Evolutionary conservation across 1,140 invertebrate genomes (phyloP), one percentile per base, ranked within the genome.

Genomic region (Saxidomus purpurata): DNA sequence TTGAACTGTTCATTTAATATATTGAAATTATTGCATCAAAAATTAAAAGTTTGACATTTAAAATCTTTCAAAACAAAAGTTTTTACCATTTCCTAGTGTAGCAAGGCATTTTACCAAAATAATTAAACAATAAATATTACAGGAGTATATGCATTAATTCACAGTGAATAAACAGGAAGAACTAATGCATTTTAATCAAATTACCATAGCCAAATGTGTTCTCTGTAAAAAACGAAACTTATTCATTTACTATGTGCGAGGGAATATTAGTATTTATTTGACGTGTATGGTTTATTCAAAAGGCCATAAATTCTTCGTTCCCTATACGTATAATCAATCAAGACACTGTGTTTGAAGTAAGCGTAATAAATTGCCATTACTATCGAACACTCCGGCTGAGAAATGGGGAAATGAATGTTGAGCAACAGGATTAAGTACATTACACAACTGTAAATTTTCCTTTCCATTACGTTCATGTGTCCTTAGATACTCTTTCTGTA

Each of bases 241-340:
- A 38, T 2, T 40, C 15, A 8, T 31, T 71, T 38, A 71, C 34
- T 71, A 43, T 15, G 43, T 43, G 43, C 43, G 11, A 71, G 34
- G n/a, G 28, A 19, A 71, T 71, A 79, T 34, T 4, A 55, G 19
- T 19, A 55, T 52, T 85, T 52, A 74, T 74, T 6, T 36, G 47
- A 36, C 40, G 47, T 85, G 2, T 74, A 85, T 71, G 25, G 1
- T 55, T 47, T 74, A 49, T 85, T 74, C 34, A 74, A 85, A 34
- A 82, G 59, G 80, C n/a, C 38, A 61, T 82, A 61, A 36, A 63
- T 6, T 22, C 34, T 71, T 38, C n/a, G 25, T 71, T 67, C 61
- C 6, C 61, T 8, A 81, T 59, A 40, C 9, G 52, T 36, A 67
- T 67, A 38, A 71, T 71, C 67, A 71, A 71, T 71, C 67, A 71